phyloP scores from a whole-genome alignment of 1,140 invertebrate genomes.

The Apis cerana region DNA sequence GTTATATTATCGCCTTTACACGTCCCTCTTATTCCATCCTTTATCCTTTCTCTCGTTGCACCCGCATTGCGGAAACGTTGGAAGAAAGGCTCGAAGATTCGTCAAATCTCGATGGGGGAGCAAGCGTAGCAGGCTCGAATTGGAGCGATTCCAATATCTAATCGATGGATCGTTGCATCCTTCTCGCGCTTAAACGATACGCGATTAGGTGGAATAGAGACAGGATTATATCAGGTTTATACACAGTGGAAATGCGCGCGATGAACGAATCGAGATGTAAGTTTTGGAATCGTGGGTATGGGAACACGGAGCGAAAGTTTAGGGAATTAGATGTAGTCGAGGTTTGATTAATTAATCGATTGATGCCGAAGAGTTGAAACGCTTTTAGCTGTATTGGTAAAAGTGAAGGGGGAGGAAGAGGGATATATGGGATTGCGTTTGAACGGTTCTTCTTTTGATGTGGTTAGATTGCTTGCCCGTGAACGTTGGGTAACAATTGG shows the following conservation, averaged over 20 bases:
- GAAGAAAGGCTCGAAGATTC: slow-evolving; percentile 68
- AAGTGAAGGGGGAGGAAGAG: no score
- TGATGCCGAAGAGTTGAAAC: neutral
- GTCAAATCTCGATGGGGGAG: slow-evolving; percentile 62
- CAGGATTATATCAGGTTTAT: neutral
- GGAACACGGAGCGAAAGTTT: neutral
- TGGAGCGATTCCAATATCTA: slow-evolving; percentile 67
- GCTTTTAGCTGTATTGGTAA: slow-evolving; percentile 15
- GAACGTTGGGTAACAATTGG: neutral
- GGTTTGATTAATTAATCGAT: slow-evolving; percentile 10
- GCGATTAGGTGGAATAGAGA: neutral
- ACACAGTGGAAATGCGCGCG: no score
- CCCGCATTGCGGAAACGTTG: slow-evolving; percentile 67
- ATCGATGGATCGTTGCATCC: slow-evolving; percentile 46
- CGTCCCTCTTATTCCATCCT: neutral
- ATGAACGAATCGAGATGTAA: neutral
- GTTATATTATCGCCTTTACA: slow-evolving; percentile 61
- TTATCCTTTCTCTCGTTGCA: neutral
- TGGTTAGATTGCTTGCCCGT: slow-evolving; percentile 10
- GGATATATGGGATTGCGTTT: neutral
- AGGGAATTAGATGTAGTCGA: neutral
- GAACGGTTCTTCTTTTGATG: slow-evolving; percentile 26
- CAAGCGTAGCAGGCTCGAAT: slow-evolving; percentile 56
- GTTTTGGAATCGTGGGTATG: neutral
- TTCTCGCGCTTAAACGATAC: neutral